A percentile compares a stretch with the other conserved stretches of the same genome.
Evolutionary conservation across 2,113 vertebrate species (phyloP).

Genomic region (Caretta caretta): DNA sequence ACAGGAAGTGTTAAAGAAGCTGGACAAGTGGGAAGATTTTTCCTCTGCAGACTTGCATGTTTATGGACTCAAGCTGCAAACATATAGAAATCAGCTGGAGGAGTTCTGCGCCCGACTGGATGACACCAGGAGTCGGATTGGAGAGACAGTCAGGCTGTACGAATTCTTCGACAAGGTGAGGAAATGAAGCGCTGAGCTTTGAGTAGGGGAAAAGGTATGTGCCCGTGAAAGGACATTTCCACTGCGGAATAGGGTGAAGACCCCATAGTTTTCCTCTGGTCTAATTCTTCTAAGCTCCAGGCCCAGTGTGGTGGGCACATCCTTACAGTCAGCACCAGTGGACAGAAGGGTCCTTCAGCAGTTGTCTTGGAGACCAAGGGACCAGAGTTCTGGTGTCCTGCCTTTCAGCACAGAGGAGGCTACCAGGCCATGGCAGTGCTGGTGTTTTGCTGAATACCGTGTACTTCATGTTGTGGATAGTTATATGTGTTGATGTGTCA

Average conservation of each 20-base stretch:
- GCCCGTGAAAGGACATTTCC: not conserved
- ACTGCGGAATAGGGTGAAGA: not conserved
- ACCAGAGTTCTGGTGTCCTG: not conserved
- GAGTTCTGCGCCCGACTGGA: constrained; percentile 81
- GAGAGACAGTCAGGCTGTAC: constrained; percentile 79
- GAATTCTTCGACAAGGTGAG: constrained; percentile 86
- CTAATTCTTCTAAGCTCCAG: not conserved
- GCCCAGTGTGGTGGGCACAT: not conserved
- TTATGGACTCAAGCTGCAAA: constrained; percentile 74
- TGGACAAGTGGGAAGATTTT: constrained; percentile 79
- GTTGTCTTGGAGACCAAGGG: not conserved
- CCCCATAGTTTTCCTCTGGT: not conserved
- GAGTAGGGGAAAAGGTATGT: not conserved
- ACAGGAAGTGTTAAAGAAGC: constrained; percentile 78
- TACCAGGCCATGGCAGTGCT: not conserved
- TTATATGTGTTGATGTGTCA: not conserved
- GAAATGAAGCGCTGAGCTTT: not conserved
- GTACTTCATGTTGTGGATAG: not conserved
- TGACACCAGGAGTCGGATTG: constrained; percentile 73
- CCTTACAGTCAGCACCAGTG: not conserved
- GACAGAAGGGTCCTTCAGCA: not conserved
- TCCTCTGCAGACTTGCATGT: constrained; percentile 73
- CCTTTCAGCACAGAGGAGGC: not conserved
- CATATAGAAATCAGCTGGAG: constrained; percentile 73
- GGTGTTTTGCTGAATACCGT: fast-evolving